These are phyloP conservation scores for Cydia pomonella DNA, from an alignment of 1,140 invertebrate genomes.

Conservation along the genomic window DNA sequence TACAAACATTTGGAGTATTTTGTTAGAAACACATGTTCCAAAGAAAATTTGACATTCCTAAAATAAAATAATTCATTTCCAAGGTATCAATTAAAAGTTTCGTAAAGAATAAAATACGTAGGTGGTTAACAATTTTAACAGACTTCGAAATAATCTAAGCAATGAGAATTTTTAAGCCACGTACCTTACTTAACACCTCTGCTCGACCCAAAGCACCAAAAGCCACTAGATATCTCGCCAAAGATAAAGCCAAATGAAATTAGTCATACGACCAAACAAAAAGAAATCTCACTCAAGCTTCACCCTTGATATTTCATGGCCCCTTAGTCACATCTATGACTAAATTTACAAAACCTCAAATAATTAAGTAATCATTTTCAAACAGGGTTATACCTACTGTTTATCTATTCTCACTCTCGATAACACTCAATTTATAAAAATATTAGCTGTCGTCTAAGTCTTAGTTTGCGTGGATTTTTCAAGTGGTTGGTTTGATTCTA, in stretches of 20 bases:
- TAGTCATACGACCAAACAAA: background rate
- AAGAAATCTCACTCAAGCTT: constrained; percentile 19
- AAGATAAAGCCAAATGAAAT: constrained; percentile 20
- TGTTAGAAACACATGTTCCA: no score
- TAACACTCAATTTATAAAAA: no score
- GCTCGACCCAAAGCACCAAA: constrained; percentile 3
- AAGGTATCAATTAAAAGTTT: no score
- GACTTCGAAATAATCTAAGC: background rate
- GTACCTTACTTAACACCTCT: constrained; percentile 24
- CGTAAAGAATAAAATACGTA: no score
- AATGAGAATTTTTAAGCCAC: background rate
- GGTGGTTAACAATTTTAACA: background rate
- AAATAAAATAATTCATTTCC: no score
- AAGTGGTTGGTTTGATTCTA: no score
- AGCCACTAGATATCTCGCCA: constrained; percentile 20
- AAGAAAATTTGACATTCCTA: no score
- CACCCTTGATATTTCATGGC: constrained; percentile 17
- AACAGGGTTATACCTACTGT: background rate
- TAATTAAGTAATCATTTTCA: background rate
- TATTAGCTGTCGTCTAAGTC: no score
- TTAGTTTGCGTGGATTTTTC: no score
- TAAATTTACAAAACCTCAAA: background rate
- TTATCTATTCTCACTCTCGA: no score
- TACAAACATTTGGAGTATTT: no score
- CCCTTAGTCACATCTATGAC: constrained; percentile 26